Percentiles rank a stretch among this genome's conserved stretches.
phyloP scores from a whole-genome alignment of 1,140 invertebrate genomes.

The Aporrectodea caliginosa region DNA sequence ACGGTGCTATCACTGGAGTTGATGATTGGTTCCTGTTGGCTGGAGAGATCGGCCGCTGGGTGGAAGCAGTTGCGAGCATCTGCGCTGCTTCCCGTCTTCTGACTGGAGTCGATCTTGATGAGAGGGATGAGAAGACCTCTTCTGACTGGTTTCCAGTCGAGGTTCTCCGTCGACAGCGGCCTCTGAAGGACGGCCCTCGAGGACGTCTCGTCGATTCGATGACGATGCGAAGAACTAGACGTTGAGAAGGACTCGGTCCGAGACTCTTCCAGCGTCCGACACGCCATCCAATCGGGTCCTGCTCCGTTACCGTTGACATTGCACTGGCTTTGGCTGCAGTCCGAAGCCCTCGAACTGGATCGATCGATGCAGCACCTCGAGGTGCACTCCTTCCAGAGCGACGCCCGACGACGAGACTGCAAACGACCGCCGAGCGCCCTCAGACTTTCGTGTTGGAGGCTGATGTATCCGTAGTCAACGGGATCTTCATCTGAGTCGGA shows the following conservation, averaged over 20 bases:
- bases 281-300: neutral
- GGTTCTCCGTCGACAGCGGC: neutral
- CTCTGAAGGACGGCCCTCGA: neutral
- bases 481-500: neutral
- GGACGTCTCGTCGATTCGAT: neutral
- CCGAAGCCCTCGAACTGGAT: neutral
- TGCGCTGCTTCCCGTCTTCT: neutral
- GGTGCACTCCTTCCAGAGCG: neutral
- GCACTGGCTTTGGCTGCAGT: neutral
- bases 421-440: neutral
- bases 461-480: neutral
- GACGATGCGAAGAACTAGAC: neutral
- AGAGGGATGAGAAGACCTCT: neutral
- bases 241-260: neutral
- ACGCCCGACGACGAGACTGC: neutral
- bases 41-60: no score
- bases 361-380: neutral
- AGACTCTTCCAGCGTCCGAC: neutral
- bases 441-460: neutral
- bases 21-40: no score
- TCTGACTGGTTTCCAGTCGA: neutral
- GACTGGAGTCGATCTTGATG: neutral
- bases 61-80: no score
- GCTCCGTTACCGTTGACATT: no score
- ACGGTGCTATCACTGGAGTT: no score